Conservation (phyloP, 2,888 invertebrate genomes). For the Thecophora atra region DNA sequence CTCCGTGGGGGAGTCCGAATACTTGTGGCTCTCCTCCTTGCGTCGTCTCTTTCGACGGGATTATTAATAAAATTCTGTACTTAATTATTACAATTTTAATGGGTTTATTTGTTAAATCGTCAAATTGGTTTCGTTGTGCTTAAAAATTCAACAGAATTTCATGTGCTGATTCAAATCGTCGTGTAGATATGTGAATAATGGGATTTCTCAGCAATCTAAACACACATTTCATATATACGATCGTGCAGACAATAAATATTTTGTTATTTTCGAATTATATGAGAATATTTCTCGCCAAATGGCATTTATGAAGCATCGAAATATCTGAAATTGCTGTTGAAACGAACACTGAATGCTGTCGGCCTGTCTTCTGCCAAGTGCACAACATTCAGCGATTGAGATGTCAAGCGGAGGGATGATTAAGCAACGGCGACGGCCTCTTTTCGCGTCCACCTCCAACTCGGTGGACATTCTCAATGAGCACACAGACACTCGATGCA, state of each 20-base stretch:
- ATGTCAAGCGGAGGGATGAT: too few species aligned
- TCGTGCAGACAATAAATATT: too few species aligned
- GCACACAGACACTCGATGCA: too few species aligned
- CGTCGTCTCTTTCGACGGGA: not conserved
- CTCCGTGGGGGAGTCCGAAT: constrained; percentile 1
- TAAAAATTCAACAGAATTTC: not conserved
- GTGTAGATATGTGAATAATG: too few species aligned
- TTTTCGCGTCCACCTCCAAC: too few species aligned
- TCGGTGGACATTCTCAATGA: too few species aligned
- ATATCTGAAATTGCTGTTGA: not conserved
- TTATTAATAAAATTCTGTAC: not conserved
- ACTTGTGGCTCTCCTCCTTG: not conserved
- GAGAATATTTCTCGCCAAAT: not conserved
- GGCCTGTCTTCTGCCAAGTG: too few species aligned
- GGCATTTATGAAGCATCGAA: not conserved
- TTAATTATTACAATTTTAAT: constrained; percentile 3
- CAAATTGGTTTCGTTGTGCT: not conserved
- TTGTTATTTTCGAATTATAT: not conserved
- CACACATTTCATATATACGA: not conserved
- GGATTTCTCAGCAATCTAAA: too few species aligned
- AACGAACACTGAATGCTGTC: too few species aligned
- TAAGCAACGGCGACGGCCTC: too few species aligned
- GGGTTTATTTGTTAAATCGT: not conserved
- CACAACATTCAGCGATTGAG: too few species aligned
- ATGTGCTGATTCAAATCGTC: not conserved